phyloP scores from a whole-genome alignment of 2,113 vertebrate species.

The Syngnathus typhle region DNA sequence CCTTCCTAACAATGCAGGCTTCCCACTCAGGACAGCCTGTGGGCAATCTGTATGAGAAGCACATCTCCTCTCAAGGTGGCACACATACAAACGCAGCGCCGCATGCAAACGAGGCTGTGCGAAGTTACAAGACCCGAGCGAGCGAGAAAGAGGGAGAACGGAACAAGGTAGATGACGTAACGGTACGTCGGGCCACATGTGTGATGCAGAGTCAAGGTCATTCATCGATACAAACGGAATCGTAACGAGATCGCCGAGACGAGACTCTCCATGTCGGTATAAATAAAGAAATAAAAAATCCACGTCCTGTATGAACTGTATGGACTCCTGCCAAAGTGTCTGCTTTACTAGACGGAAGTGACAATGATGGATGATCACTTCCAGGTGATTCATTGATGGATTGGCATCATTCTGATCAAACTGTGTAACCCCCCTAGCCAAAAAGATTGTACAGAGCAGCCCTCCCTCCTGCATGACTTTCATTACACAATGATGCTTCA shows the following conservation, averaged over 20 bases:
- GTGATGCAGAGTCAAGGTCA: slow-evolving; percentile 64
- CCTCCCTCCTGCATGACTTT: slow-evolving; percentile 44
- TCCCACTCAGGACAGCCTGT: slow-evolving; percentile 12
- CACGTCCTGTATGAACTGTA: background rate
- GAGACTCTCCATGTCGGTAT: background rate
- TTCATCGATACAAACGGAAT: slow-evolving; percentile 41
- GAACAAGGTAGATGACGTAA: slow-evolving; percentile 40
- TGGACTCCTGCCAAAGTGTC: slow-evolving; percentile 39
- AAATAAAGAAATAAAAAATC: background rate
- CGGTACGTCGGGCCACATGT: slow-evolving; percentile 50
- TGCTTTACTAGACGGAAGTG: background rate
- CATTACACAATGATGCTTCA: slow-evolving; percentile 57
- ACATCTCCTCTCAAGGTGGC: slow-evolving; percentile 30
- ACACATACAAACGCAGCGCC: slow-evolving; percentile 11
- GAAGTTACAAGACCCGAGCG: background rate
- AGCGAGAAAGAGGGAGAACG: background rate
- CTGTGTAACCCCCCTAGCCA: background rate
- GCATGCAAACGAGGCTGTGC: slow-evolving; percentile 11
- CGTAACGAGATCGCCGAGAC: background rate
- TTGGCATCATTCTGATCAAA: slow-evolving; percentile 5
- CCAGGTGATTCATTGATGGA: slow-evolving; percentile 39
- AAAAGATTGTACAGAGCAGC: slow-evolving; percentile 24
- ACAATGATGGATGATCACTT: slow-evolving; percentile 31
- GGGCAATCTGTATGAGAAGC: slow-evolving; percentile 12
- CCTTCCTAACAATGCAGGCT: slow-evolving; percentile 1